A percentile compares a stretch with the other conserved stretches of the same genome.
Evolutionary conservation across 2,113 vertebrate genomes (phyloP).

Genomic region (Ictalurus punctatus): DNA sequence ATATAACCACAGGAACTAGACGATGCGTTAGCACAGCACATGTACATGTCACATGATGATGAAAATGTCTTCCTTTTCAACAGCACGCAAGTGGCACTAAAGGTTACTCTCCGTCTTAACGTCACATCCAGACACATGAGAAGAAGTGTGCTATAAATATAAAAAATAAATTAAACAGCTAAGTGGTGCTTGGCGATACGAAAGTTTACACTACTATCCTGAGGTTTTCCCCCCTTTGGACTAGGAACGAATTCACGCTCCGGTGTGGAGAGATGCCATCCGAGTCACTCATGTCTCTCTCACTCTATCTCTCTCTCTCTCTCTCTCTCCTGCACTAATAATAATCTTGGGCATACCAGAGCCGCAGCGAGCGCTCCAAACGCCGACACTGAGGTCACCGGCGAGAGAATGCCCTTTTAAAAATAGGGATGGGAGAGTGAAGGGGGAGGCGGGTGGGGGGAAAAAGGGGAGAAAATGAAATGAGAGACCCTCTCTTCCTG

Average conservation of each 20-base stretch:
- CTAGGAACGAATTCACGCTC: slow-evolving; percentile 20
- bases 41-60: not conserved
- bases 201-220: not conserved
- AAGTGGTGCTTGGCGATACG: not conserved
- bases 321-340: slow-evolving; percentile 43
- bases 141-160: not conserved
- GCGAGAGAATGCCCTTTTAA: slow-evolving; percentile 62
- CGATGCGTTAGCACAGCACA: not conserved
- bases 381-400: slow-evolving; percentile 60
- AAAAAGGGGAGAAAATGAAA: slow-evolving; percentile 43
- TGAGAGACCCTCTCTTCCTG: slow-evolving; percentile 46
- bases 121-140: not conserved
- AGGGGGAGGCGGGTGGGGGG: not conserved
- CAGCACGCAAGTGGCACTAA: not conserved
- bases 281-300: not conserved
- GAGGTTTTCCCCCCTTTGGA: not conserved
- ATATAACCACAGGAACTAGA: not conserved
- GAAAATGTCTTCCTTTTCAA: not conserved
- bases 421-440: slow-evolving; percentile 64
- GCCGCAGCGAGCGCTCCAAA: slow-evolving; percentile 58
- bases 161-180: not conserved
- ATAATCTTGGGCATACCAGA: slow-evolving; percentile 63
- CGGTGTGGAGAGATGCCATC: slow-evolving; percentile 24
- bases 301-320: not conserved
- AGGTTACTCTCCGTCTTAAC: not conserved